Evolutionary conservation across 1,140 invertebrate species (phyloP).

Genomic region (Drosophila hydei): DNA sequence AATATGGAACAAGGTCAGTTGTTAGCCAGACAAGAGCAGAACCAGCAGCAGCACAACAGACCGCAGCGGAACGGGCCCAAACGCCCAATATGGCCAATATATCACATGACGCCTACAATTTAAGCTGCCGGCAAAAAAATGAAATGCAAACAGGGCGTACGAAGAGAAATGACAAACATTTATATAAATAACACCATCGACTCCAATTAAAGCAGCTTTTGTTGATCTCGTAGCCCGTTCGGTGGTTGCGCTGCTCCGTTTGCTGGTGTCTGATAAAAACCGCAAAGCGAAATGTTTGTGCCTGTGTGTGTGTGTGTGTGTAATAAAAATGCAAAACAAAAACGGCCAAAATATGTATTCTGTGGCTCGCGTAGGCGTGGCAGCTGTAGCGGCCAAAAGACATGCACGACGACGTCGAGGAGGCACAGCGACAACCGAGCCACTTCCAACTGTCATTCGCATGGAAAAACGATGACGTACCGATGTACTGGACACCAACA

Average conservation of each 20-base stretch:
- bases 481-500: slow-evolving; percentile 35
- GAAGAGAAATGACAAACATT: slow-evolving; percentile 82
- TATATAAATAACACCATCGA: slow-evolving; percentile 82
- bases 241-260: slow-evolving; percentile 17
- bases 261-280: slow-evolving; percentile 70
- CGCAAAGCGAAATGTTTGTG: slow-evolving; percentile 63
- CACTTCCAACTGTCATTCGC: slow-evolving; percentile 78
- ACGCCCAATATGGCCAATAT: slow-evolving; percentile 61
- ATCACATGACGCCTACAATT: slow-evolving; percentile 76
- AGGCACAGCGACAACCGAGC: slow-evolving; percentile 52
- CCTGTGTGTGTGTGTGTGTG: slow-evolving; percentile 16
- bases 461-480: slow-evolving; percentile 71
- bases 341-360: slow-evolving; percentile 72
- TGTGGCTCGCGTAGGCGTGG: slow-evolving; percentile 60
- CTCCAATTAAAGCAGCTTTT: slow-evolving; percentile 75
- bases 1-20: slow-evolving; percentile 67
- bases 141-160: slow-evolving; percentile 75
- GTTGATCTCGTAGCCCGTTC: slow-evolving; percentile 23
- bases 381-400: slow-evolving; percentile 41
- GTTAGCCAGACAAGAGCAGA: slow-evolving; percentile 21
- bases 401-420: background rate
- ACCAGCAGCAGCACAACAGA: background rate
- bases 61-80: slow-evolving; percentile 20
- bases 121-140: slow-evolving; percentile 75
- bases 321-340: slow-evolving; percentile 80